Percentiles rank a stretch among this genome's conserved stretches.
Evolutionary conservation across 2,113 vertebrate species (phyloP).

Genomic region (Mustela nigripes): DNA sequence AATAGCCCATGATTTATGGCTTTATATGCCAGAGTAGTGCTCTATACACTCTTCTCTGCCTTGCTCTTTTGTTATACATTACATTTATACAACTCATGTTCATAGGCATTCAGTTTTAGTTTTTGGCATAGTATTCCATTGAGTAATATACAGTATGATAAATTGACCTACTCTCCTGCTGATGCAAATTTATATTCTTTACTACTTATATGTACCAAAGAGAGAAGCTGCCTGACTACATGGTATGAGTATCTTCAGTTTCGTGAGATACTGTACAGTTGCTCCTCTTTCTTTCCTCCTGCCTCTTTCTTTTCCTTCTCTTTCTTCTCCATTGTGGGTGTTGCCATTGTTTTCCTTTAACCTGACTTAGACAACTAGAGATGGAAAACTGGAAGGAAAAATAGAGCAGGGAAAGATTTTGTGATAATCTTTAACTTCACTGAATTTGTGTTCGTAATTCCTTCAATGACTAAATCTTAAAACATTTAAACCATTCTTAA

Average conservation of each 20-base stretch:
- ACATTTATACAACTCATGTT: not conserved
- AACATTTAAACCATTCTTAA: not conserved
- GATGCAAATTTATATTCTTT: not conserved
- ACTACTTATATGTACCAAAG: not conserved
- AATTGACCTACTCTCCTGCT: not conserved
- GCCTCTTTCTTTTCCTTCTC: not conserved
- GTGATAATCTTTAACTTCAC: not conserved
- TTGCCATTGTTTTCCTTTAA: not conserved
- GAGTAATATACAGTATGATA: not conserved
- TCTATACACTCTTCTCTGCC: not conserved
- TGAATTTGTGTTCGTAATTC: not conserved
- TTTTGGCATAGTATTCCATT: not conserved
- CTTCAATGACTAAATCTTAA: not conserved
- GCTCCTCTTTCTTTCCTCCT: not conserved
- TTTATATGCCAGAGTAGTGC: not conserved
- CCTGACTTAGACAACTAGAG: not conserved
- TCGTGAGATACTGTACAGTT: not conserved
- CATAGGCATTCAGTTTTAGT: not conserved
- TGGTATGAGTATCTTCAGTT: not conserved
- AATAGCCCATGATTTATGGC: not conserved
- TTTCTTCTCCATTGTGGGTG: not conserved
- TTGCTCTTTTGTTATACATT: not conserved
- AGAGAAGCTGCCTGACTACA: not conserved
- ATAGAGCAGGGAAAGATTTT: not conserved
- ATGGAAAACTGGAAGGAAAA: not conserved